Percentiles rank a stretch among this genome's conserved stretches.
Conservation (phyloP, 2,113 vertebrate species). For the Eira barbara region DNA sequence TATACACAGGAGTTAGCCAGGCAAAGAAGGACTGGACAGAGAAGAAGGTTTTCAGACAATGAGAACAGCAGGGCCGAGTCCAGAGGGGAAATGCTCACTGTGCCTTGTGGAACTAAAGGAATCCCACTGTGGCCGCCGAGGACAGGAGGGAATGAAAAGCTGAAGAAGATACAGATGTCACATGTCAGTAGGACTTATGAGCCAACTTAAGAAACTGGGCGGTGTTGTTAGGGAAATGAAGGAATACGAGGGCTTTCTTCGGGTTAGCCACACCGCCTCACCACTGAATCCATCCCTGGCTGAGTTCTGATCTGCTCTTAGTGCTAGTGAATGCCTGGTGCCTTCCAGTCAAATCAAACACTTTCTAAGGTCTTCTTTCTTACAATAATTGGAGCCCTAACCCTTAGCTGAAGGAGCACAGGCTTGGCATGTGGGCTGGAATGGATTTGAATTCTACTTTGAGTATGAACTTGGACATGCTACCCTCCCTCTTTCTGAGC, state of each 20-base stretch:
- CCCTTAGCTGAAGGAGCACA: not conserved
- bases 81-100: no score
- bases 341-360: not conserved
- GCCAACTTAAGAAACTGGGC: not conserved
- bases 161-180: not conserved
- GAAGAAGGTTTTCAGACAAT: not conserved
- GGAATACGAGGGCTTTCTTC: accelerated
- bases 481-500: not conserved
- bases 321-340: accelerated
- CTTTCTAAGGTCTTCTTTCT: not conserved
- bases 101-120: not conserved
- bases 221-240: not conserved
- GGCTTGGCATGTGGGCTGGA: not conserved
- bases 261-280: accelerated
- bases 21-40: not conserved
- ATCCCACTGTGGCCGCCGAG: not conserved
- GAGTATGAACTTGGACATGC: not conserved
- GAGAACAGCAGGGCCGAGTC: not conserved
- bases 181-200: not conserved
- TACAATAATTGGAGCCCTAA: accelerated
- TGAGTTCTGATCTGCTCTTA: not conserved
- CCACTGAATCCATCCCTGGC: not conserved
- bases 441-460: not conserved
- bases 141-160: not conserved
- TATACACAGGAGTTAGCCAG: not conserved